Evolutionary conservation across 2,797 vertebrate species (phyloP).

Genomic region (Mormyrus hasselquistii): DNA sequence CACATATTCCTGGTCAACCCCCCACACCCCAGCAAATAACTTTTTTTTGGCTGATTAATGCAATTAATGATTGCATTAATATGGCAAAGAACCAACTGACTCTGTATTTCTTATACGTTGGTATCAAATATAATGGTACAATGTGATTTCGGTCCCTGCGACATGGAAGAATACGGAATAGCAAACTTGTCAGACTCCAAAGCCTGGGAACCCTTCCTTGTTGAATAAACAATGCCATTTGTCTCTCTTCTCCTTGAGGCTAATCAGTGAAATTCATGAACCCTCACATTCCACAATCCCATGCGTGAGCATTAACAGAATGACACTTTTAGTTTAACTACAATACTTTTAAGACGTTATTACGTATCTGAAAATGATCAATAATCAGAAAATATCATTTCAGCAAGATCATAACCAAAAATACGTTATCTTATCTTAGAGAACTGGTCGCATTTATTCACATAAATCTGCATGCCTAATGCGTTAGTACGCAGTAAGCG

Average conservation of each 20-base stretch:
- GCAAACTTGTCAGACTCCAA: background rate
- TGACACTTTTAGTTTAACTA: background rate
- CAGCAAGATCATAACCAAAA: background rate
- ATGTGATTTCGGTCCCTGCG: background rate
- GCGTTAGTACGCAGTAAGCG: background rate
- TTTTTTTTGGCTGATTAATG: background rate
- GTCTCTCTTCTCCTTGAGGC: conserved; percentile 30
- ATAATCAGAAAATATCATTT: background rate
- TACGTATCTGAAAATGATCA: background rate
- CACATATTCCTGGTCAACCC: background rate
- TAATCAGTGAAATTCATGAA: conserved; percentile 30
- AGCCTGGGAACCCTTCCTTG: conserved; percentile 32
- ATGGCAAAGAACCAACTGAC: background rate
- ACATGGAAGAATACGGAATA: background rate
- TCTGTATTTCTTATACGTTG: background rate
- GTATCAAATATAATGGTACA: background rate
- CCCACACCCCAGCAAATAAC: background rate
- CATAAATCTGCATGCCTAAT: background rate
- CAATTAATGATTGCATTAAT: background rate
- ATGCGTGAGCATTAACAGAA: background rate
- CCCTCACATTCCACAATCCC: conserved; percentile 8
- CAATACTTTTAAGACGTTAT: background rate
- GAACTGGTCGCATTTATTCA: background rate
- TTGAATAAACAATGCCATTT: conserved; percentile 44
- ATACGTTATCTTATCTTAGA: background rate